phyloP scores from a whole-genome alignment of 2,888 invertebrate genomes.

The Subacronicta megacephala region DNA sequence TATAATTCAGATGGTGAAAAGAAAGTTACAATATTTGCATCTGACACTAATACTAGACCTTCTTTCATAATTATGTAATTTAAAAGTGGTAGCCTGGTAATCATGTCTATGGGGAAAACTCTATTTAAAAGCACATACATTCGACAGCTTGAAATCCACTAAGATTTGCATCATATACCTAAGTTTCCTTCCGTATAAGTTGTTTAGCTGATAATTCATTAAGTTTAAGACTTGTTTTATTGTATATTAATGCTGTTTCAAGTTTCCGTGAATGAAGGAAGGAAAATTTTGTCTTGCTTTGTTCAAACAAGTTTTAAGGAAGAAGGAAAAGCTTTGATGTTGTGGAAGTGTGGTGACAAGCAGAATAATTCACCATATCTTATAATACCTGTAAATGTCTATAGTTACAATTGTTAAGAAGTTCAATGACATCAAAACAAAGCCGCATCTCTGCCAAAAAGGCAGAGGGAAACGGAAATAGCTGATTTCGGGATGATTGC shows the following conservation, averaged over 20 bases:
- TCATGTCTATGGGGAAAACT: slow-evolving; percentile 35
- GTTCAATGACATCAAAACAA: no score
- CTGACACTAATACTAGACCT: slow-evolving; percentile 16
- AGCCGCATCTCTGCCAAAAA: no score
- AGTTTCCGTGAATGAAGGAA: slow-evolving; percentile 28
- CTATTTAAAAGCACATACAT: background rate
- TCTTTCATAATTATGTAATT: slow-evolving; percentile 10
- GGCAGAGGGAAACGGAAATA: no score
- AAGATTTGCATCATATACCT: slow-evolving; percentile 6
- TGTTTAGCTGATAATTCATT: slow-evolving; percentile 22
- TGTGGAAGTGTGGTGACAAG: background rate
- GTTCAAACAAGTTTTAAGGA: slow-evolving; percentile 21
- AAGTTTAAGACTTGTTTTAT: slow-evolving; percentile 8
- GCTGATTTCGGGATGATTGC: no score
- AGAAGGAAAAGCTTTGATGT: background rate
- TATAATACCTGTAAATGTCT: background rate
- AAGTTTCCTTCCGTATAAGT: slow-evolving; percentile 24
- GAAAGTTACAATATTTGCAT: no score
- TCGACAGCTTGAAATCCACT: slow-evolving; percentile 15
- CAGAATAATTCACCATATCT: background rate
- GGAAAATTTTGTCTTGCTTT: slow-evolving; percentile 19
- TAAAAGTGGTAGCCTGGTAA: slow-evolving; percentile 27
- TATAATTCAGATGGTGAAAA: no score
- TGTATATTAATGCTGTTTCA: slow-evolving; percentile 19
- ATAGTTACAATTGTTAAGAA: background rate